These are phyloP conservation scores for Scalopus aquaticus DNA, from an alignment of 2,113 vertebrate species.

Conservation along the genomic window DNA sequence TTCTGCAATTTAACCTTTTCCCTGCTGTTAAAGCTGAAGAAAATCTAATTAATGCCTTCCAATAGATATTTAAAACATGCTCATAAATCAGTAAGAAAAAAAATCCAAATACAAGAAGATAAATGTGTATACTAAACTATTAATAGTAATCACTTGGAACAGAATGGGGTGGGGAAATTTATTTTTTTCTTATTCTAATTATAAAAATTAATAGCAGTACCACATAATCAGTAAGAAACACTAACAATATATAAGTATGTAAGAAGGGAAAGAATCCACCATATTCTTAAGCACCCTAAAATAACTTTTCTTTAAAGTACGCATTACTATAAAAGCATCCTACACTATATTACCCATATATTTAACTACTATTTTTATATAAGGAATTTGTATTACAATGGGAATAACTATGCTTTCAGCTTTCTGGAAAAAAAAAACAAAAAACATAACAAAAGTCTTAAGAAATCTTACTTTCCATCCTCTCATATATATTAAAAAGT, in stretches of 20 bases:
- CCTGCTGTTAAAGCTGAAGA: neutral
- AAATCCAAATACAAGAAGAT: neutral
- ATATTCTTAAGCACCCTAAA: neutral
- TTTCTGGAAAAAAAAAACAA: neutral
- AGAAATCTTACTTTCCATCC: neutral
- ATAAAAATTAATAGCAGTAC: neutral
- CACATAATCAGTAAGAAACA: neutral
- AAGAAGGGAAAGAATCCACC: neutral
- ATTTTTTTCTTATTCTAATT: neutral
- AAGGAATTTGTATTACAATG: neutral
- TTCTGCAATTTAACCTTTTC: neutral
- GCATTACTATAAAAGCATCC: neutral
- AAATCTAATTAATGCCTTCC: neutral
- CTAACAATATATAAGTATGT: neutral
- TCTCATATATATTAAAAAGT: neutral
- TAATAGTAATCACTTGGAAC: neutral
- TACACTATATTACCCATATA: neutral
- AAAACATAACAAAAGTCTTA: too few species aligned
- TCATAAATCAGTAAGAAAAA: neutral
- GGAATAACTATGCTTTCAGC: neutral
- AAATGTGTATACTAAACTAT: neutral
- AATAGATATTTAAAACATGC: neutral
- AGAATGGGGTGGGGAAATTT: neutral
- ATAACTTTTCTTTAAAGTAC: neutral
- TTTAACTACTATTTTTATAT: neutral